Evolutionary conservation across 2,888 invertebrate species (phyloP), one percentile per base, ranked within the genome.

Genomic region (Cantharis rustica): DNA sequence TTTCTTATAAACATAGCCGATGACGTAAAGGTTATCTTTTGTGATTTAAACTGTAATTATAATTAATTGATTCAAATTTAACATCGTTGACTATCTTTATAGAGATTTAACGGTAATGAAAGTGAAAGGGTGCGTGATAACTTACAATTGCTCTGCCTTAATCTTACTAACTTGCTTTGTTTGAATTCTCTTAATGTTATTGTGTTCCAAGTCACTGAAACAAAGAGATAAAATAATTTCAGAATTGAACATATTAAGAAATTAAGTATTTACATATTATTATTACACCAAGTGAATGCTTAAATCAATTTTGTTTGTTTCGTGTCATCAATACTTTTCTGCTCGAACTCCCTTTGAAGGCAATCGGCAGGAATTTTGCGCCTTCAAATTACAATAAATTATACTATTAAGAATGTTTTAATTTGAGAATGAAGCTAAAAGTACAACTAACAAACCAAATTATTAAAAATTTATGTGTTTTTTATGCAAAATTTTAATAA

Each of bases 201-300:
- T 89, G 81, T 88, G 87, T 79, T 89, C 88, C 83, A 89, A 81
- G 80, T 89, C 89, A 75, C 89, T 89, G 85, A 27, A 87, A 87
- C 72, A 82, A 81, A 81, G 79, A 74, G 73, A 79, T 68, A 75
- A 68, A 26, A 63, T 68, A 16, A 13, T 47, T 47, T 47, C 5
- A 47, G 7, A n/a, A 47, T 47, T 47, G 9, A 47, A 47, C 47
- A n/a, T n/a, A 47, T 47, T 47, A 47, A n/a, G n/a, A n/a, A 47
- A 47, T 47, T n/a, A 47, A 47, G 47, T 47, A 47, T 31, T 31
- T 31, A 31, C 31, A 31, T 31, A 31, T 31, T 31, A 31, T n/a
- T 13, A 31, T 31, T 31, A 31, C 47, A 47, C n/a, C 13, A n/a
- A 47, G n/a, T n/a, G 2, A n/a, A 47, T 47, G n/a, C n/a, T 47